phyloP scores from a whole-genome alignment of 53 echinoderm and acorn worm genomes.

The Paracentrotus lividus region DNA sequence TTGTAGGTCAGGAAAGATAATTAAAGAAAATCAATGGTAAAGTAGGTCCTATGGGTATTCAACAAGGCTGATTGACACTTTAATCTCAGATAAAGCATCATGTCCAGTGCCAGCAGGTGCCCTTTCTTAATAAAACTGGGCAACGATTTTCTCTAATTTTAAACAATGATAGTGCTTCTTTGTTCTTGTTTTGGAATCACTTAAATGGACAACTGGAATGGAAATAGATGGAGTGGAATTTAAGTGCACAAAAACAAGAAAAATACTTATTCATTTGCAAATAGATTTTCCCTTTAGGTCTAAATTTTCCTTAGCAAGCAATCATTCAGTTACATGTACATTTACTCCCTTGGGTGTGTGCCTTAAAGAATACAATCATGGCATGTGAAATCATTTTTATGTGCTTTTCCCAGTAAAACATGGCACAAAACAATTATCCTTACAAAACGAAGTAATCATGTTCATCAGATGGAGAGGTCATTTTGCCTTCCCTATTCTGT shows the following conservation, averaged over 20 bases:
- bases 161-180: background rate
- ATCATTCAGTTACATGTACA: background rate
- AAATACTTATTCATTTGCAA: background rate
- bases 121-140: background rate
- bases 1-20: background rate
- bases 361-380: background rate
- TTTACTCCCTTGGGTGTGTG: background rate
- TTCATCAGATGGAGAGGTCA: too few species aligned
- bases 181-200: background rate
- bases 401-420: background rate
- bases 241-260: too few species aligned
- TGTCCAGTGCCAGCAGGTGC: background rate
- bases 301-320: background rate
- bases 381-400: background rate
- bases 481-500: background rate
- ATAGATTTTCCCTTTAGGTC: background rate
- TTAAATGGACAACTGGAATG: background rate
- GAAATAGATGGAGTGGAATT: background rate
- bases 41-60: background rate
- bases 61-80: background rate
- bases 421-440: too few species aligned
- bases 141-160: background rate
- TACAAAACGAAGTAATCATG: too few species aligned
- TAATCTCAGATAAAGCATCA: background rate
- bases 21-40: background rate